These are phyloP conservation scores for Drosophila bifasciata DNA, from an alignment of 1,140 invertebrate genomes.

Conservation along the genomic window DNA sequence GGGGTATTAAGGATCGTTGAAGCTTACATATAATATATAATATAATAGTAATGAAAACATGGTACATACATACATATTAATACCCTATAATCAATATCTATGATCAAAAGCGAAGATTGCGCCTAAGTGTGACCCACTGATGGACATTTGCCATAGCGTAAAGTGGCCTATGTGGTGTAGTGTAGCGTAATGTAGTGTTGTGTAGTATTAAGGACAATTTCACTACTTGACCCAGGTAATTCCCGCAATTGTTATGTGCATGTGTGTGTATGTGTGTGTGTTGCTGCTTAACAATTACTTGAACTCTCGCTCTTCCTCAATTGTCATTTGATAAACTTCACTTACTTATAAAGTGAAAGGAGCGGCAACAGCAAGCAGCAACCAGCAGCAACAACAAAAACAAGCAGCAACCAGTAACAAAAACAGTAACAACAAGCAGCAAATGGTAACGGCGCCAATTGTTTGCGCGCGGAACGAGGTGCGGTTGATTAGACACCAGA, in stretches of 20 bases:
- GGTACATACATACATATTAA: too few species aligned
- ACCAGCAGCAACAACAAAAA: conserved; percentile 1
- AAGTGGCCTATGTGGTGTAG: neutral
- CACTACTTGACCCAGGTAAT: conserved; percentile 64
- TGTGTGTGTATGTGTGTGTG: neutral
- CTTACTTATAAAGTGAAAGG: conserved; percentile 76
- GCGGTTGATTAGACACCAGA: conserved; percentile 56
- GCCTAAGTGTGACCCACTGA: neutral
- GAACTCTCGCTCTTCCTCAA: conserved; percentile 75
- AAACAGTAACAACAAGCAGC: neutral
- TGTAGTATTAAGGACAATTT: conserved; percentile 71
- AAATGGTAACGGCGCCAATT: conserved; percentile 24
- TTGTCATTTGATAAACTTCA: conserved; percentile 72
- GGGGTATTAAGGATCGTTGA: too few species aligned
- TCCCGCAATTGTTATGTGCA: too few species aligned
- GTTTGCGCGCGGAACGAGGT: conserved; percentile 44
- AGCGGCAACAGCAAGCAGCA: conserved; percentile 38
- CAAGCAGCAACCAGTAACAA: conserved; percentile 8
- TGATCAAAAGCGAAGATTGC: too few species aligned
- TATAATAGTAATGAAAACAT: too few species aligned
- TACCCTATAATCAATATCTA: too few species aligned
- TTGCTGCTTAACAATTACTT: conserved; percentile 57
- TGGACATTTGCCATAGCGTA: neutral
- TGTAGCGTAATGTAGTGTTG: too few species aligned
- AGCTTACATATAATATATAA: too few species aligned